These are phyloP conservation scores for Calephelis nemesis DNA, from an alignment of 1,140 invertebrate genomes.

Conservation along the genomic window DNA sequence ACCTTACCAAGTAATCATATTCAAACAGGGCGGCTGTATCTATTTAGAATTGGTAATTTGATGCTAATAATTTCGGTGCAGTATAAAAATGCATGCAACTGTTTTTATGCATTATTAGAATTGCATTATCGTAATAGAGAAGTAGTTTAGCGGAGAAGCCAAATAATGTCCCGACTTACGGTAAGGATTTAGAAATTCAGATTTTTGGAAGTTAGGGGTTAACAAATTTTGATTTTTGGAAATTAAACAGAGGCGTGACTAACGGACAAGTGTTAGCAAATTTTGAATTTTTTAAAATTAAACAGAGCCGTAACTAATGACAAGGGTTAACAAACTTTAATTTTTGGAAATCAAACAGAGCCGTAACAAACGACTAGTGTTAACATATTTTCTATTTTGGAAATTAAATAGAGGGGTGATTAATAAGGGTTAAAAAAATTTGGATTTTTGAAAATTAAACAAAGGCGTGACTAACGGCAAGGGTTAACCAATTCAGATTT, in stretches of 20 bases:
- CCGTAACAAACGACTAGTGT: conserved; percentile 65
- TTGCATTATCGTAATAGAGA: conserved; percentile 45
- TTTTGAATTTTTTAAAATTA: neutral
- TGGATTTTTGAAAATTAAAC: neutral
- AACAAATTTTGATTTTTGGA: neutral
- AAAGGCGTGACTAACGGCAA: neutral
- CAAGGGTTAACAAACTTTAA: conserved; percentile 31
- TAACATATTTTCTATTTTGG: neutral
- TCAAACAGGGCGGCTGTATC: conserved; percentile 62
- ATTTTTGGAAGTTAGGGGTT: neutral
- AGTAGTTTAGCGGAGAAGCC: conserved; percentile 44
- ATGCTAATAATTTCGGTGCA: conserved; percentile 64
- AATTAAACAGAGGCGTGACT: neutral
- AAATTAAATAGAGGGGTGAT: neutral
- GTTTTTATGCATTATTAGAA: conserved; percentile 46
- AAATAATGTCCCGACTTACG: conserved; percentile 66
- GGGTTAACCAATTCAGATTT: too few relatives aligned
- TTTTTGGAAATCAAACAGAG: conserved; percentile 38
- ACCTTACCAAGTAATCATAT: conserved; percentile 62
- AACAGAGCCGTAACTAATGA: conserved; percentile 23
- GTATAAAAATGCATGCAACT: conserved; percentile 69
- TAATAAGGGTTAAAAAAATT: neutral
- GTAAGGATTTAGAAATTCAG: conserved; percentile 39
- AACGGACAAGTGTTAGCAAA: conserved; percentile 42
- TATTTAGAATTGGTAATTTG: conserved; percentile 71